Percentiles rank a stretch among this genome's conserved stretches.
These are phyloP conservation scores for Chaetogeoica ovagalla DNA, from an alignment of 2,888 invertebrate species.

Conservation along the genomic window DNA sequence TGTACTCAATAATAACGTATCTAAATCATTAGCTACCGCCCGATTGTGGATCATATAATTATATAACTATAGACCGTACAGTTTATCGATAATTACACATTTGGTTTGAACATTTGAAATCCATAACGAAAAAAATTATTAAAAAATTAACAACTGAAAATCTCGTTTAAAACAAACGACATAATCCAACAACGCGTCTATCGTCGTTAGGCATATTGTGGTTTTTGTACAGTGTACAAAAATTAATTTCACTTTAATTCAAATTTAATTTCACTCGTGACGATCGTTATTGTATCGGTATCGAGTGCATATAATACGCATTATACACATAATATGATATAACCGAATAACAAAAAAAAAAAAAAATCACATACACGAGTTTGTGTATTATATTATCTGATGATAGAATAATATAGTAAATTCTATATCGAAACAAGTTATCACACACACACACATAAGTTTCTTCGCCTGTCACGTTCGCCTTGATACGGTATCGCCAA, in stretches of 20 bases:
- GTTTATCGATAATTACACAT: too few relatives aligned
- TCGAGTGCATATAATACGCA: neutral
- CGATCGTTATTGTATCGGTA: neutral
- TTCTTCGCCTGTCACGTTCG: conserved; percentile 12
- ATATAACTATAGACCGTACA: too few relatives aligned
- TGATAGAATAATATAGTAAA: neutral
- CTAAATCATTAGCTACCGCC: too few relatives aligned
- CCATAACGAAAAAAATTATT: too few relatives aligned
- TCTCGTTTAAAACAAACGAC: too few relatives aligned
- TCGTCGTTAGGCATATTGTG: too few relatives aligned
- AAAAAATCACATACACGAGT: neutral
- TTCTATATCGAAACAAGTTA: neutral
- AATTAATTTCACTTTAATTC: too few relatives aligned
- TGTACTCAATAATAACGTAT: too few relatives aligned
- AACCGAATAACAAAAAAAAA: neutral
- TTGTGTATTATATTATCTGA: neutral
- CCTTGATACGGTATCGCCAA: conserved; percentile 20
- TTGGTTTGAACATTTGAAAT: too few relatives aligned
- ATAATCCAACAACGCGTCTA: too few relatives aligned
- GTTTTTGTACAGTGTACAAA: neutral
- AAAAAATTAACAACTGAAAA: too few relatives aligned
- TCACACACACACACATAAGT: neutral
- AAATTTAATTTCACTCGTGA: neutral
- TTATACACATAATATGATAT: neutral
- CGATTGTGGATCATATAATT: too few relatives aligned